phyloP scores from a whole-genome alignment of 1,140 invertebrate species.

The Atta colombica region DNA sequence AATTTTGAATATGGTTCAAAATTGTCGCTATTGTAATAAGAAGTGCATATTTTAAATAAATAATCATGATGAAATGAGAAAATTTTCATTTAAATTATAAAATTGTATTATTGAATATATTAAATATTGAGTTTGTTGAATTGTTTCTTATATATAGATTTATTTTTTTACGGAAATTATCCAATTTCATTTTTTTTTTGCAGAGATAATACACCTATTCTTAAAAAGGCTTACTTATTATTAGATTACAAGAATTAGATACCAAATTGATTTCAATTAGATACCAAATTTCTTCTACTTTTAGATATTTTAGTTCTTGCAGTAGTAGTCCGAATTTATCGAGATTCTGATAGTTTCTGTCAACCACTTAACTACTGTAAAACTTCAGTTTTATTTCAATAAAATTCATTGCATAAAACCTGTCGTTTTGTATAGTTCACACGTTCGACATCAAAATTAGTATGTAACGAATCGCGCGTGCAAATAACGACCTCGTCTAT shows the following conservation, averaged over 20 bases:
- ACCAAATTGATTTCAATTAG: not conserved
- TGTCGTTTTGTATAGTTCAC: conserved; percentile 46
- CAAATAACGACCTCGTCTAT: conserved; percentile 61
- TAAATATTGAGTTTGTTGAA: too few species aligned
- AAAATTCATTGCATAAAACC: conserved; percentile 23
- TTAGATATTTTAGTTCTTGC: not conserved
- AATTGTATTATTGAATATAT: too few species aligned
- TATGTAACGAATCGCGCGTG: conserved; percentile 62
- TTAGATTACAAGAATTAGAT: not conserved
- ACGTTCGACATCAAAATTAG: conserved; percentile 58
- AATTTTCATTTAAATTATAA: too few species aligned
- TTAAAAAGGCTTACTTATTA: too few species aligned
- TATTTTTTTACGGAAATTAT: too few species aligned
- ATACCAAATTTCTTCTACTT: not conserved
- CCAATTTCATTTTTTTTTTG: too few species aligned
- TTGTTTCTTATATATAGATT: too few species aligned
- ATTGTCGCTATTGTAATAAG: too few species aligned
- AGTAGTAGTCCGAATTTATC: not conserved
- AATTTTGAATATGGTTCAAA: too few species aligned
- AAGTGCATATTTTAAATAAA: too few species aligned
- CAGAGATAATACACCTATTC: too few species aligned
- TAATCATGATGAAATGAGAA: too few species aligned
- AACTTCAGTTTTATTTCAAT: conserved; percentile 32
- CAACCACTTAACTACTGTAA: conserved; percentile 3
- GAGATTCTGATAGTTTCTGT: not conserved